Percentiles rank a stretch among this genome's conserved stretches.
phyloP scores from a whole-genome alignment of 2,888 invertebrate species.

The Platypus cylindrus region DNA sequence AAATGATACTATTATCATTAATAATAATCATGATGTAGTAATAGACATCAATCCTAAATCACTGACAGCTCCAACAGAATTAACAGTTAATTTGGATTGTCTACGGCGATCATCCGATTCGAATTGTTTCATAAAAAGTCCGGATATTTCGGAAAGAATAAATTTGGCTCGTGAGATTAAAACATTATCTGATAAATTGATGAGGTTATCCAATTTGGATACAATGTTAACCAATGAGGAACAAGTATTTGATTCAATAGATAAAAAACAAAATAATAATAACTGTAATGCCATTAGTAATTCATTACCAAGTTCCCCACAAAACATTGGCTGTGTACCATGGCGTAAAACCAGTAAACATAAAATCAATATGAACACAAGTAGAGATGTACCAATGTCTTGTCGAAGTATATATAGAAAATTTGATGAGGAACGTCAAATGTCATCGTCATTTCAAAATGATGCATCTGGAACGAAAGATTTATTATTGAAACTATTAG shows the following conservation, averaged over 20 bases:
- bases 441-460: slow-evolving; percentile 35
- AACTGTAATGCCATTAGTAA: no score
- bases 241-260: slow-evolving; percentile 7
- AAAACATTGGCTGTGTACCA: slow-evolving; percentile 21
- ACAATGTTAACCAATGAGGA: slow-evolving; percentile 9
- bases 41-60: slow-evolving; percentile 13
- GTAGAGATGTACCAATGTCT: slow-evolving; percentile 53
- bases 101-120: slow-evolving; percentile 64
- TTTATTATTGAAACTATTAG: slow-evolving; percentile 57
- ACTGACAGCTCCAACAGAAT: slow-evolving; percentile 1
- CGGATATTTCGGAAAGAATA: slow-evolving; percentile 49
- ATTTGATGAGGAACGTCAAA: slow-evolving; percentile 20
- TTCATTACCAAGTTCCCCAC: slow-evolving; percentile 22
- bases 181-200: slow-evolving; percentile 67
- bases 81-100: slow-evolving; percentile 20
- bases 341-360: slow-evolving; percentile 46
- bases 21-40: slow-evolving; percentile 12
- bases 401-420: slow-evolving; percentile 19
- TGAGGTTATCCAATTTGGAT: slow-evolving; percentile 49
- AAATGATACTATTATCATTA: slow-evolving; percentile 27
- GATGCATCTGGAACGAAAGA: slow-evolving; percentile 60
- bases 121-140: slow-evolving; percentile 49
- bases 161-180: slow-evolving; percentile 73
- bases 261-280: slow-evolving; percentile 3
- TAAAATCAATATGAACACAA: slow-evolving; percentile 48